These are phyloP conservation scores for Cuniculus paca DNA, from an alignment of 2,797 vertebrate species.

Conservation along the genomic window DNA sequence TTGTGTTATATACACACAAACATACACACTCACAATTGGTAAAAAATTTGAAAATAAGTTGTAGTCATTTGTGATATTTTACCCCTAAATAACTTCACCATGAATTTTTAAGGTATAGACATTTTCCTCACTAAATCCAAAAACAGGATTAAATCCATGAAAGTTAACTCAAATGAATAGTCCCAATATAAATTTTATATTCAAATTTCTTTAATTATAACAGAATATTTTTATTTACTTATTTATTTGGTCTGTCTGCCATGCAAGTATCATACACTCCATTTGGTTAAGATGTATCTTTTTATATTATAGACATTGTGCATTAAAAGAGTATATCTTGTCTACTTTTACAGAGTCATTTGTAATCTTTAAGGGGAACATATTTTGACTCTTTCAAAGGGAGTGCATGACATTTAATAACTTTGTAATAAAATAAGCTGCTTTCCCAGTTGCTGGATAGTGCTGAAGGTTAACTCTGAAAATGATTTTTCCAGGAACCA, in stretches of 20 bases:
- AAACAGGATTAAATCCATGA: background rate
- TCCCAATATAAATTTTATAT: background rate
- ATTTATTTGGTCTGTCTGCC: background rate
- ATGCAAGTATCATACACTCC: background rate
- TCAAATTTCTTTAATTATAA: conserved; percentile 12
- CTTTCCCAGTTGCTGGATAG: conserved; percentile 78
- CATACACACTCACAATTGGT: background rate
- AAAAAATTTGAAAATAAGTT: conserved; percentile 5
- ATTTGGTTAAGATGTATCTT: conserved; percentile 2
- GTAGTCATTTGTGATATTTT: background rate
- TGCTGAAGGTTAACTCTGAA: conserved; percentile 77
- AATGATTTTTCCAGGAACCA: conserved; percentile 83
- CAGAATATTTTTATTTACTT: background rate
- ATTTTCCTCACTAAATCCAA: background rate
- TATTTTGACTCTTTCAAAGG: conserved; percentile 68
- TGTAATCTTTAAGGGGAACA: conserved; percentile 63
- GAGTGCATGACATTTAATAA: conserved; percentile 73
- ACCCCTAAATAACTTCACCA: background rate
- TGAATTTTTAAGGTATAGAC: background rate
- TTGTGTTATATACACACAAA: background rate
- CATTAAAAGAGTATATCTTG: background rate
- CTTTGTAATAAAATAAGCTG: conserved; percentile 65
- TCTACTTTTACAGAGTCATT: background rate
- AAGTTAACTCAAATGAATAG: conserved; percentile 36
- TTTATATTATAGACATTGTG: background rate